A percentile compares a stretch with the other conserved stretches of the same genome.
These are phyloP conservation scores for Balearica regulorum DNA, from an alignment of 2,797 vertebrate species.

Conservation along the genomic window DNA sequence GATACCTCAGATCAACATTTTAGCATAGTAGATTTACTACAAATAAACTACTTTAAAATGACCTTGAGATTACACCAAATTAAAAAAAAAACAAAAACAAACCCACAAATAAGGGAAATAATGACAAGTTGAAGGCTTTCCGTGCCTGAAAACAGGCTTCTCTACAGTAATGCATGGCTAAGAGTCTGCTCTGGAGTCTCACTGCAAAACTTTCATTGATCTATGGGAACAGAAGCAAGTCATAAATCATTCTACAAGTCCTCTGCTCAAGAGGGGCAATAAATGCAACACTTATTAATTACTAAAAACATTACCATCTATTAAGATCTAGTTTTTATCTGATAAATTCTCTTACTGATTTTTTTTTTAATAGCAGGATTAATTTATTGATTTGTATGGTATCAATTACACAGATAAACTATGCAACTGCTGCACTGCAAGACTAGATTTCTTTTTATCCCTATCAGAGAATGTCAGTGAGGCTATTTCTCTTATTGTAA, in stretches of 20 bases:
- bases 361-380: not conserved
- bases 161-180: not conserved
- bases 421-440: not conserved
- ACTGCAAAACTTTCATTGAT: not conserved
- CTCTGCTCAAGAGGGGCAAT: not conserved
- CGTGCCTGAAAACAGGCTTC: not conserved
- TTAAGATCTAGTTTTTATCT: not conserved
- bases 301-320: not conserved
- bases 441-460: not conserved
- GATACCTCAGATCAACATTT: not conserved
- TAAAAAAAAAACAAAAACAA: not conserved
- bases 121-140: not conserved
- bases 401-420: constrained; percentile 3
- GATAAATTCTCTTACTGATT: not conserved
- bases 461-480: not conserved
- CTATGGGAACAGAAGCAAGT: not conserved
- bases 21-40: not conserved
- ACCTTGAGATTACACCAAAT: not conserved
- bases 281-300: not conserved
- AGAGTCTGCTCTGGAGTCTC: not conserved
- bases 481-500: constrained; percentile 1
- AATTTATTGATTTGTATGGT: not conserved
- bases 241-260: not conserved
- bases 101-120: not conserved
- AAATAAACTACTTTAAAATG: not conserved